Evolutionary conservation across 2,113 vertebrate genomes (phyloP).

Genomic region (Gulo gulo): DNA sequence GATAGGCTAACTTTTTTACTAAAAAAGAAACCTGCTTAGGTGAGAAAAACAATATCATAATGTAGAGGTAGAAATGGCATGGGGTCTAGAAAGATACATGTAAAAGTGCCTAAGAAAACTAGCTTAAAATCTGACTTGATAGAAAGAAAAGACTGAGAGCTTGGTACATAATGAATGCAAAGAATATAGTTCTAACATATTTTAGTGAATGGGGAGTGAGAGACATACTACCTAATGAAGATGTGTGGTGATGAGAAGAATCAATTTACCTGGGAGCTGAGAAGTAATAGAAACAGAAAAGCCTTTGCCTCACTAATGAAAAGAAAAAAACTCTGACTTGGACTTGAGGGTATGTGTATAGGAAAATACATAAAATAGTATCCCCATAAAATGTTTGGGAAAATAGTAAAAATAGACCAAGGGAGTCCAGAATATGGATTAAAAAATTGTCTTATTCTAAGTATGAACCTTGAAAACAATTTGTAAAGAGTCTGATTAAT

Average conservation of each 20-base stretch:
- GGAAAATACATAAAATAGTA: background rate
- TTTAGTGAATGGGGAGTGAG: background rate
- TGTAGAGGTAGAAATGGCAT: background rate
- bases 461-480: background rate
- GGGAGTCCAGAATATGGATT: background rate
- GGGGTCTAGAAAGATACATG: background rate
- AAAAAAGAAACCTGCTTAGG: background rate
- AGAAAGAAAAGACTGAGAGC: background rate
- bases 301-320: background rate
- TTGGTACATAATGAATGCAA: background rate
- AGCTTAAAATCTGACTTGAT: background rate
- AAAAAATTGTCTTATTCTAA: background rate
- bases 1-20: constrained; percentile 7
- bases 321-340: background rate
- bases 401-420: background rate
- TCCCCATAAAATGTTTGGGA: background rate
- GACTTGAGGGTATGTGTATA: background rate
- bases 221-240: background rate
- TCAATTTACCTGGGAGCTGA: background rate
- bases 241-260: background rate
- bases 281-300: background rate
- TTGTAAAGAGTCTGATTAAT: background rate
- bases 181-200: background rate
- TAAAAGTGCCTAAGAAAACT: background rate
- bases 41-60: background rate